Conservation (phyloP, 2,797 vertebrate genomes). For the Molossus alvarezi region DNA sequence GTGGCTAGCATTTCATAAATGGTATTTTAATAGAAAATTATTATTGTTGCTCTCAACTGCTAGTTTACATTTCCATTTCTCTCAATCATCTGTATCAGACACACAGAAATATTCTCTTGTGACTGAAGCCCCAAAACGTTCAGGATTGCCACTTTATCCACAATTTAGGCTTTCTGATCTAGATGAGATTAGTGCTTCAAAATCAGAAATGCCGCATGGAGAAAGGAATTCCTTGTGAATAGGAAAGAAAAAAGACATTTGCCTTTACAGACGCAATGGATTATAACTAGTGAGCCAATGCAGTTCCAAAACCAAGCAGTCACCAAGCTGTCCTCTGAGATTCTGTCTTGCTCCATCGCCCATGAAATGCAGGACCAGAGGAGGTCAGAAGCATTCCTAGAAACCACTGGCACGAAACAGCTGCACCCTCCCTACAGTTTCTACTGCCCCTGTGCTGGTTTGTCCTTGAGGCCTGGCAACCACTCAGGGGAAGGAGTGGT, state of each 20-base stretch:
- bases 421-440: slow-evolving; percentile 91
- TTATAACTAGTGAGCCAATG: slow-evolving; percentile 91
- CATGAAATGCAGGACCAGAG: slow-evolving; percentile 90
- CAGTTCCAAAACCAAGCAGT: slow-evolving; percentile 89
- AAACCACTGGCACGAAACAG: slow-evolving; percentile 92
- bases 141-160: slow-evolving; percentile 48
- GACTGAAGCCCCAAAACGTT: slow-evolving; percentile 57
- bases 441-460: slow-evolving; percentile 88
- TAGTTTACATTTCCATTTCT: slow-evolving; percentile 61
- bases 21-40: slow-evolving; percentile 61
- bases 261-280: slow-evolving; percentile 74
- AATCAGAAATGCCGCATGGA: slow-evolving; percentile 52
- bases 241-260: neutral
- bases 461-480: slow-evolving; percentile 87
- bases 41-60: neutral
- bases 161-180: slow-evolving; percentile 55
- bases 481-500: slow-evolving; percentile 83
- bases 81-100: slow-evolving; percentile 9
- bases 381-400: slow-evolving; percentile 94
- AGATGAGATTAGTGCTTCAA: slow-evolving; percentile 71
- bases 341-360: slow-evolving; percentile 93
- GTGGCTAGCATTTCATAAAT: slow-evolving; percentile 13
- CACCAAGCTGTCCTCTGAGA: slow-evolving; percentile 90
- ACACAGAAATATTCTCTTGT: slow-evolving; percentile 51
- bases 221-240: slow-evolving; percentile 21